Base-by-base conservation (phyloP, 2,888 invertebrate species). In the Lamproptera curius region DNA sequence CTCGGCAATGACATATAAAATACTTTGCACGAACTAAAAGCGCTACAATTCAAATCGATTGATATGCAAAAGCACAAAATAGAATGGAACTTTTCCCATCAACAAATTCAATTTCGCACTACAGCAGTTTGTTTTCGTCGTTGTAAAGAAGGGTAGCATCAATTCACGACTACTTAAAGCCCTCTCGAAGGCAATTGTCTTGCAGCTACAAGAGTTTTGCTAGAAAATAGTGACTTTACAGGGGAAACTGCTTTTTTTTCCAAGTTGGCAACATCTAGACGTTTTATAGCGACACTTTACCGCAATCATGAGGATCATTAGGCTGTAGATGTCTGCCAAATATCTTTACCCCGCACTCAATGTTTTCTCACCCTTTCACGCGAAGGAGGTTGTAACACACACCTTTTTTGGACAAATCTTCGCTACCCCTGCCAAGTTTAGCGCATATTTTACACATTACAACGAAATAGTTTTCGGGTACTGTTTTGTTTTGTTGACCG, bases 231-330 rank as follows among this genome's bases (percentile, higher is more conserved):
- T 77, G 76, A 76, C 78, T 83, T 83, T 76, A 78, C 71, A 77
- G 68, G 61, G 70, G 70, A 77, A 78, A 75, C 77, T 77, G 83
- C 81, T 84, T 83, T 79, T 77, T 83, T 79, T 77, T 75, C 76
- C 73, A 74, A 79, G 74, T 87, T 87, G 86, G 86, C 86, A 86
- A 75, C 81, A 80, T 72, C 69, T 69, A 76, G 81, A 79, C 80
- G 76, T 76, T 83, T 84, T 83, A 84, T 80, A 74, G 85, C 77
- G 79, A 81, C 85, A 80, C 78, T 87, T 87, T 78, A 78, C 85
- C 85, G 70, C 84, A 87, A 87, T 86, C 84, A 85, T 79, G 75
- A 68, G 84, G 82, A 84, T 87, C 85, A 87, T 87, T 87, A 87
- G 84, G 79, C 73, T 70, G 78, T 74, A 78, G 76, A 78, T 73